Evolutionary conservation across 2,113 vertebrate genomes (phyloP), one percentile per base, ranked within the genome.

Genomic region (Pomatostomus ruficeps): DNA sequence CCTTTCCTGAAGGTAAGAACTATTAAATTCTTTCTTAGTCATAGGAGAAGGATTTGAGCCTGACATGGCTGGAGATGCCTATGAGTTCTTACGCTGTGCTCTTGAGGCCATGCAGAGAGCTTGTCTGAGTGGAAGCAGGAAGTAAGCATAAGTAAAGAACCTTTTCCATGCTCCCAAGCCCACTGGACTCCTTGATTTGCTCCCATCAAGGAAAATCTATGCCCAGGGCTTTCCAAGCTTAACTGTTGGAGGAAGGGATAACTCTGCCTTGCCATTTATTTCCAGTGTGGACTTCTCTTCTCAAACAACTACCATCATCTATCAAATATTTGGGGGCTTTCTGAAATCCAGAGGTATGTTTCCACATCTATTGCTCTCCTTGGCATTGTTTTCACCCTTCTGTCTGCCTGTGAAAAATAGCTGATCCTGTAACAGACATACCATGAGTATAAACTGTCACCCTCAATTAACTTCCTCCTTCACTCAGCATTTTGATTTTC

Each of bases 271-370:
- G 42, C 9, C 49, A 57, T 77, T 83, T 70, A 55, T 63, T 90
- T 71, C 33, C 72, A 90, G 88, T 20, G n/a, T 38, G 33, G 57
- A 84, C 49, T 29, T 57, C 24, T 36, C 79, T 71, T 77, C 42
- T 49, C 55, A 63, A 71, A 49, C 55, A 55, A 63, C 65, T 38
- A 84, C 79, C 17, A 63, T 84, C 5, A 28, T 84, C 49, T 49
- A 90, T 63, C 88, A 90, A 71, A 90, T 90, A 77, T 90, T 90
- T 84, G 79, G 79, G 20, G 88, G 88, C 49, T 55, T 90, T 71
- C 57, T 83, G 72, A 77, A 70, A 71, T 71, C 33, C 72, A 84
- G 79, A 84, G 88, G 88, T 90, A 71, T 35, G 6, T 63, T 77
- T 77, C 57, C 33, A 49, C 23, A 63, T 21, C 19, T 48, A 3